Percentiles rank a stretch among this genome's conserved stretches.
Evolutionary conservation across 2,888 invertebrate species (phyloP).

Genomic region (Odontomyia ornata): DNA sequence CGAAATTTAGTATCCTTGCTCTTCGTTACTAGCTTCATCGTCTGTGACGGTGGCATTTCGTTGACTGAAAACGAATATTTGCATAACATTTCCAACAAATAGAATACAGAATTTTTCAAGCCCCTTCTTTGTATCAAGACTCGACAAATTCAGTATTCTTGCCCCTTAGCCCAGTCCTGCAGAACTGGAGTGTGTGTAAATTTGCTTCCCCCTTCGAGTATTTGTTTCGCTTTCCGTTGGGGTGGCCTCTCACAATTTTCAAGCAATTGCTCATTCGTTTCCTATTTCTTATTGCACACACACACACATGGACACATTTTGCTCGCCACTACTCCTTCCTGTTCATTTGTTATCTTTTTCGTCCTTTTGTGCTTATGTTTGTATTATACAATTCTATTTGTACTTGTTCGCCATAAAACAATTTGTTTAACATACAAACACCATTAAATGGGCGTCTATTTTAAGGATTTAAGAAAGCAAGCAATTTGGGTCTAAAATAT

Average conservation of each 20-base stretch:
- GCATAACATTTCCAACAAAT: background rate
- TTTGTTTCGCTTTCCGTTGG: background rate
- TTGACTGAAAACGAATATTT: background rate
- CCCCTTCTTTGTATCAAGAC: background rate
- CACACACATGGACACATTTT: too few species aligned
- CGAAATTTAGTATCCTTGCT: background rate
- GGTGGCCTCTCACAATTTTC: too few species aligned
- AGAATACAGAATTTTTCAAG: background rate
- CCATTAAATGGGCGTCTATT: conserved; percentile 1
- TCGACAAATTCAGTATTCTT: background rate
- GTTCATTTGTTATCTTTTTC: background rate
- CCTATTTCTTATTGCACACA: too few species aligned
- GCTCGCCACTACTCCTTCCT: too few species aligned
- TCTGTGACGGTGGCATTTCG: background rate
- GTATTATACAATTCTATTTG: background rate
- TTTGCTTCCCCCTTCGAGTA: background rate
- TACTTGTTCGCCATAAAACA: background rate
- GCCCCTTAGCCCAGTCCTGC: background rate
- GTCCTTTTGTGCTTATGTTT: background rate
- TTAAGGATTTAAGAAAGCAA: background rate
- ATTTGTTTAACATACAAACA: conserved; percentile 2
- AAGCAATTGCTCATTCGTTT: too few species aligned
- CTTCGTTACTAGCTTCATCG: background rate
- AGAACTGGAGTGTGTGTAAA: background rate
- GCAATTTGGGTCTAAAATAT: background rate